Percentiles rank a stretch among this genome's conserved stretches.
Evolutionary conservation across 37 sponge, comb jelly and placozoan genomes (phyloP).

Genomic region (Agelas oroides): DNA sequence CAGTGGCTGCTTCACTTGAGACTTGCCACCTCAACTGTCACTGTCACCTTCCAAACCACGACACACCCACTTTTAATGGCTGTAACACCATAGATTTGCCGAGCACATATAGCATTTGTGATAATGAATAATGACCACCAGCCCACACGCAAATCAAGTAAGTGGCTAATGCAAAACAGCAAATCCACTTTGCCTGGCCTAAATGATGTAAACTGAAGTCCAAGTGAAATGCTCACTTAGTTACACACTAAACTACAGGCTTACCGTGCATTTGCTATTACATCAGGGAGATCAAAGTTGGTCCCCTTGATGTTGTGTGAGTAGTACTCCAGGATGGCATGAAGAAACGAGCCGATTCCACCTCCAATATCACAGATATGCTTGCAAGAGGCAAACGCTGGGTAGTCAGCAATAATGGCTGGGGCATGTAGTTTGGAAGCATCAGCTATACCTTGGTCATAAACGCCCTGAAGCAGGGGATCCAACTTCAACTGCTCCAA

Average conservation of each 20-base stretch:
- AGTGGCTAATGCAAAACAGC: too few species aligned
- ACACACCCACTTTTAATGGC: too few species aligned
- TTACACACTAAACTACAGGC: neutral
- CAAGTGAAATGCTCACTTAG: too few species aligned
- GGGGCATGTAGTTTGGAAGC: constrained; percentile 59
- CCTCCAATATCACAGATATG: constrained; percentile 89
- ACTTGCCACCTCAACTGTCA: too few species aligned
- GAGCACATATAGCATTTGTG: too few species aligned
- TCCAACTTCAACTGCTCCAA: constrained; percentile 66
- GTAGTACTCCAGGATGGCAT: constrained; percentile 66
- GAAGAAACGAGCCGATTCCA: constrained; percentile 78
- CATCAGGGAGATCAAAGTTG: constrained; percentile 83
- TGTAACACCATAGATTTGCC: too few species aligned
- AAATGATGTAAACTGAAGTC: too few species aligned
- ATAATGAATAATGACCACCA: too few species aligned
- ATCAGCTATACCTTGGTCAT: constrained; percentile 61
- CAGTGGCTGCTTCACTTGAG: too few species aligned
- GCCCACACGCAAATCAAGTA: too few species aligned
- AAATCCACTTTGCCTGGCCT: too few species aligned
- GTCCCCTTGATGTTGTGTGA: constrained; percentile 69
- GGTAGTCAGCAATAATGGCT: constrained; percentile 84
- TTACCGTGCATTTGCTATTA: constrained; percentile 61
- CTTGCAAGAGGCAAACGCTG: constrained; percentile 73
- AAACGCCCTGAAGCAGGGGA: constrained; percentile 42
- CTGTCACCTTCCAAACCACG: too few species aligned